Conservation (phyloP, 92 coral and sea anemone genomes). For the Porites divaricata region DNA sequence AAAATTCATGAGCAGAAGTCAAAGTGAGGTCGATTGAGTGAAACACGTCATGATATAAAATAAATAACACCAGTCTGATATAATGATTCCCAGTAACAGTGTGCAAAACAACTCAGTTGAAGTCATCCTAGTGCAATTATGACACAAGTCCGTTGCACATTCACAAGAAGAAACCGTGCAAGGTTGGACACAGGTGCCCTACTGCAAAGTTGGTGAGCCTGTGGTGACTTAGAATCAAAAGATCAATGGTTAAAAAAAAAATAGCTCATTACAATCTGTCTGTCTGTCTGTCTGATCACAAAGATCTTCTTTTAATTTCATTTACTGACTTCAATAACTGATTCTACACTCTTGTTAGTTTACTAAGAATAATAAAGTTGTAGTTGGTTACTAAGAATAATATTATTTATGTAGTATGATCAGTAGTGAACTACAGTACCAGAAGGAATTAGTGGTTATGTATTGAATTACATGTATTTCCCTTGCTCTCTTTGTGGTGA, state of each 20-base stretch:
- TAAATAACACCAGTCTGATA: constrained; percentile 33
- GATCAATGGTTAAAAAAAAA: constrained; percentile 40
- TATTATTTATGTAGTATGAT: too few relatives aligned
- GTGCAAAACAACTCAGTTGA: constrained; percentile 47
- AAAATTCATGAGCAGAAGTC: too few relatives aligned
- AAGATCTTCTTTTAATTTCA: too few relatives aligned
- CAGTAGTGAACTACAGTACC: too few relatives aligned
- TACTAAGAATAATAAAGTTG: too few relatives aligned
- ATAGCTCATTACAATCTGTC: neutral
- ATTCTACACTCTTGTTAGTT: too few relatives aligned
- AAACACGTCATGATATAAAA: constrained; percentile 13
- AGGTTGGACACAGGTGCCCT: constrained; percentile 42
- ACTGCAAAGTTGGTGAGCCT: constrained; percentile 42
- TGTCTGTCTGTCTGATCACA: neutral
- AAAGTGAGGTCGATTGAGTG: neutral
- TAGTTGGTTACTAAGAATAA: too few relatives aligned
- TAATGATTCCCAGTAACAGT: constrained; percentile 38
- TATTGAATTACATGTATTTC: too few relatives aligned
- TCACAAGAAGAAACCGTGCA: constrained; percentile 46
- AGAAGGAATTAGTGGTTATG: too few relatives aligned
- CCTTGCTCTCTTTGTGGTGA: too few relatives aligned
- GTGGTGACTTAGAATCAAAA: constrained; percentile 50
- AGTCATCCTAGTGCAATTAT: constrained; percentile 18
- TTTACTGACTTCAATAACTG: too few relatives aligned
- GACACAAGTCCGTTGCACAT: constrained; percentile 44